Base-by-base conservation (phyloP, 2,888 invertebrate species). In the Plagiodera versicolora region DNA sequence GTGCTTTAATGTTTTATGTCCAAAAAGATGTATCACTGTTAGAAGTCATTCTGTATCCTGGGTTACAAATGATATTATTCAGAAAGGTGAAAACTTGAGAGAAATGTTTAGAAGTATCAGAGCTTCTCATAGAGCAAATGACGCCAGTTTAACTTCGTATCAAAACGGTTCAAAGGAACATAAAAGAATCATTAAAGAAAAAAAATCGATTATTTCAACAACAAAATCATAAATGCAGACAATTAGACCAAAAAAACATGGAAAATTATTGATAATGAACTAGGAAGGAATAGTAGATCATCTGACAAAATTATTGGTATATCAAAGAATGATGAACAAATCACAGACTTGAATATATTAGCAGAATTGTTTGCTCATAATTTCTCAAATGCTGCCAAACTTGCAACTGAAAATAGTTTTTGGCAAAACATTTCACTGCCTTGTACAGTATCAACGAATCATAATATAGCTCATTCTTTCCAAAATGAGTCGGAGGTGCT, bases 31-130 rank as follows among this genome's bases (percentile, higher is more conserved):
- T 44, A 44, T 44, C 44, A n/a, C 44, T 44, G 44, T 44, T 16
- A 44, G 11, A 44, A 44, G 11, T 14, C 44, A 44, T 44, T 11
- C 44, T 14, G 17, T 16, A 46, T 46, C 46, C 46, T n/a, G 46
- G 46, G 17, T 46, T 46, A 46, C 46, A 46, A 46, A 46, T 46
- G 46, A 46, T 17, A 46, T 46, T 17, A 46, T 46, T 18, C 46
- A 16, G 46, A 17, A 46, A 17, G 46, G 46, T 46, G 17, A 46
- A 46, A 4, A 46, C 8, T 46, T 46, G 3, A 46, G 46, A 46
- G 17, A 46, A 46, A 46, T 46, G 46, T 46, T 46, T 46, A 17
- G 46, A 46, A 2, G 46, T 16, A 46, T 46, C 44, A 44, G 16
- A 16, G 44, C n/a, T 11, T 44, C 44, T 11, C 6, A 44, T 16